These are phyloP conservation scores for Bradypodion ventrale DNA, from an alignment of 2,797 vertebrate genomes.

Conservation along the genomic window DNA sequence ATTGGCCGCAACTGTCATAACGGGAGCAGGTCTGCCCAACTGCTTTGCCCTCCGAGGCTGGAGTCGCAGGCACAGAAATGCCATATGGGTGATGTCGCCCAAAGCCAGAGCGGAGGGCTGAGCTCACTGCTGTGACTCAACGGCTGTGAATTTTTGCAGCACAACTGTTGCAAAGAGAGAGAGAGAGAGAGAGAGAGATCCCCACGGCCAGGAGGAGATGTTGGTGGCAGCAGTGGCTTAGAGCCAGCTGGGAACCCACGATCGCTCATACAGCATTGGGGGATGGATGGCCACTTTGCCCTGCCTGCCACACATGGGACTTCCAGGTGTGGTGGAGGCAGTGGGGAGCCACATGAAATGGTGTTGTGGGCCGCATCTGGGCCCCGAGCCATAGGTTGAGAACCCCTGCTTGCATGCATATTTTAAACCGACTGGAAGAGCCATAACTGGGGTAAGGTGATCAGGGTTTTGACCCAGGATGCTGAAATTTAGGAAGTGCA, in stretches of 20 bases:
- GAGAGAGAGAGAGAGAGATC: slow-evolving; percentile 39
- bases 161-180: background rate
- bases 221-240: background rate
- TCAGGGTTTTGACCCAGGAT: too few relatives aligned
- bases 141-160: slow-evolving; percentile 48
- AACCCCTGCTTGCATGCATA: too few relatives aligned
- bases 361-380: too few relatives aligned
- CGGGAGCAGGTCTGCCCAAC: background rate
- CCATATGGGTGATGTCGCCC: slow-evolving; percentile 20
- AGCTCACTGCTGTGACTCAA: slow-evolving; percentile 65
- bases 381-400: too few relatives aligned
- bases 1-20: background rate
- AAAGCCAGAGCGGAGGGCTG: slow-evolving; percentile 31
- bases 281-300: too few relatives aligned
- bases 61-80: slow-evolving; percentile 37
- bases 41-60: fast-evolving
- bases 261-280: too few relatives aligned
- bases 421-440: too few relatives aligned
- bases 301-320: too few relatives aligned
- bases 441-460: too few relatives aligned
- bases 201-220: background rate
- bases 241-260: slow-evolving; percentile 27
- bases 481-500: too few relatives aligned
- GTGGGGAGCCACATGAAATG: too few relatives aligned
- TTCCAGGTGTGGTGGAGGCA: too few relatives aligned